A percentile compares a stretch with the other conserved stretches of the same genome.
These are phyloP conservation scores for Microcebus tavaratra DNA, from an alignment of 2,113 vertebrate species.

Conservation along the genomic window DNA sequence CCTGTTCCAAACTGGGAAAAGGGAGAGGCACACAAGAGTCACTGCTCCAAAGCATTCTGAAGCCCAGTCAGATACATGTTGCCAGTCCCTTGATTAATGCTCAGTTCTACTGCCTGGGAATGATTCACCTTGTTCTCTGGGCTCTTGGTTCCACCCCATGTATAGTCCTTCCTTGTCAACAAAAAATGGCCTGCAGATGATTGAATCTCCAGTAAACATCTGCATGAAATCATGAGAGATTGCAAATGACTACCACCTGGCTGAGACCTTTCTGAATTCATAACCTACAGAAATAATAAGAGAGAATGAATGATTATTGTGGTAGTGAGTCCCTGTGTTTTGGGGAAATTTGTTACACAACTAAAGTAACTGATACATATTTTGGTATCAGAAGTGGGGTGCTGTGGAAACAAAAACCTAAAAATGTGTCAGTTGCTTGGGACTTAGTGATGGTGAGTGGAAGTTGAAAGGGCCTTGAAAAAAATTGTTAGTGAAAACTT, in stretches of 20 bases:
- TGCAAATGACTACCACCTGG: not conserved
- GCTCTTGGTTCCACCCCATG: not conserved
- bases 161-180: not conserved
- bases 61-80: not conserved
- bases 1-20: not conserved
- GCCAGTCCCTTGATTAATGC: not conserved
- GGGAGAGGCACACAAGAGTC: not conserved
- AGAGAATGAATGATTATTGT: not conserved
- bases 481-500: not conserved
- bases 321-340: not conserved
- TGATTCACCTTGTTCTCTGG: not conserved
- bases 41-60: not conserved
- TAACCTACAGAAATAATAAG: not conserved
- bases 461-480: not conserved
- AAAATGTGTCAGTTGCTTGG: not conserved
- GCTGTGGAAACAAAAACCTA: not conserved
- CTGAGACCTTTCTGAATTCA: not conserved
- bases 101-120: not conserved
- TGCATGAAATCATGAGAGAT: not conserved
- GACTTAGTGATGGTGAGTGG: not conserved
- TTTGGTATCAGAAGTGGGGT: slow-evolving; percentile 4
- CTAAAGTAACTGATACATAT: not conserved
- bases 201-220: not conserved
- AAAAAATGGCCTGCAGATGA: not conserved
- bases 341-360: not conserved